Base-by-base conservation (phyloP, 2,113 vertebrate genomes). In the Mobula hypostoma region DNA sequence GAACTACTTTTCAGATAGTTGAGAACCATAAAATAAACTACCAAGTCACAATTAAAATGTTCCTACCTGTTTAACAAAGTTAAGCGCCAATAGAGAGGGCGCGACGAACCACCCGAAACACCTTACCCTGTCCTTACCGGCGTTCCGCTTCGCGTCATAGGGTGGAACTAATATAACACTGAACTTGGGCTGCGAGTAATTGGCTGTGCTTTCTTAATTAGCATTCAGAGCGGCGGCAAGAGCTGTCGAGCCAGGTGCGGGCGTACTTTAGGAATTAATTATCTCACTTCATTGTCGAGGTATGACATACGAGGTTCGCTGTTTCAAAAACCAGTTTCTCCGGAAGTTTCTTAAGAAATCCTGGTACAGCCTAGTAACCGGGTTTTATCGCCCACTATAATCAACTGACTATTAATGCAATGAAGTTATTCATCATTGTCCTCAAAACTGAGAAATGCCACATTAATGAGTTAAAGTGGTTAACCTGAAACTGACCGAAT, bases 271-370 rank as follows among this genome's bases (percentile, higher is more conserved):
- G n/a, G 58, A 88, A 15, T 88, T 11, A 61, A 63, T 87, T 90
- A 29, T 90, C 2, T 90, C 85, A 90, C 40, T 24, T 61, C 82
- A 24, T 24, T 58, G 48, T n/a, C 15, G 83, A 14, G 5, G 29
- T 0, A n/a, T 61, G 83, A 29, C 85, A 90, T n/a, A 90, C 9
- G 76, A 70, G 70, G 9, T 90, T 90, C 4, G 2, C 0, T 48
- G 32, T 24, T 56, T 93, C 91, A 56, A 24, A 72, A 93, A 93
- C 91, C 70, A 56, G 91, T 93, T 74, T 48, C 48, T 93, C 91
- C 68, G 48, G 29, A 17, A 70, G 29, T 68, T 36, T 17, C 63
- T 68, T 91, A 48, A 21, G 32, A 24, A 12, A 24, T 92, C 68
- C 19, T 27, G 17, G 32, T 56, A 17, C 91, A 40, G 32, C 66